Base-by-base conservation (phyloP, 2,113 vertebrate species). In the Dipodomys spectabilis region DNA sequence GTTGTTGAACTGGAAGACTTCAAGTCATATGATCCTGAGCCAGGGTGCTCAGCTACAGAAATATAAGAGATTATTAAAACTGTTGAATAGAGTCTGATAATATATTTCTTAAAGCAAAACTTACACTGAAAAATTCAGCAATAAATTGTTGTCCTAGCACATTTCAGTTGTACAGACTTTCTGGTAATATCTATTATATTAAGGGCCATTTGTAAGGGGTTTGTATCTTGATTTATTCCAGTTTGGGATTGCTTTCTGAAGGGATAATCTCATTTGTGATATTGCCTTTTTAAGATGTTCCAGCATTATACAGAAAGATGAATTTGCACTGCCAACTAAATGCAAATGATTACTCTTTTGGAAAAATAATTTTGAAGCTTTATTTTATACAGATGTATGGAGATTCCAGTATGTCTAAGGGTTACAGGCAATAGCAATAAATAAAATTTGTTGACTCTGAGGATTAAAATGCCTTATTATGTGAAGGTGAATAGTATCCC, bases 181-280 rank as follows among this genome's bases (percentile, higher is more conserved):
- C 79, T 93, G 64, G 89, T 94, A 88, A 74, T 20, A 83, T 89
- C 94, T 71, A 81, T 9, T 18, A 92, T 93, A 97, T 88, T 96
- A 20, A 5, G 27, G 39, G 85, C 22, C 95, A 96, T 57, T 95
- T 30, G 81, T 71, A 15, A 91, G 93, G 77, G 82, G 90, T 94
- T 85, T 79, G 49, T 62, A 86, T 79, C 92, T 19, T 30, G 88
- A 88, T 96, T 97, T 97, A 96, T 96, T 96, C 96, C 83, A 82
- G 86, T 53, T 86, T 68, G 73, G 74, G 11, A 10, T 45, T 93
- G 64, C 93, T 90, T 92, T 97, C 16, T 90, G 91, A 77, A 77
- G 82, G 85, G 90, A 86, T 95, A 94, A 96, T 69, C 96, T 91
- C 93, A 71, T 79, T 94, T 9, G 23, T 95, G 88, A 88, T 64